phyloP scores from a whole-genome alignment of 2,797 vertebrate genomes.

The Syngnathus acus region DNA sequence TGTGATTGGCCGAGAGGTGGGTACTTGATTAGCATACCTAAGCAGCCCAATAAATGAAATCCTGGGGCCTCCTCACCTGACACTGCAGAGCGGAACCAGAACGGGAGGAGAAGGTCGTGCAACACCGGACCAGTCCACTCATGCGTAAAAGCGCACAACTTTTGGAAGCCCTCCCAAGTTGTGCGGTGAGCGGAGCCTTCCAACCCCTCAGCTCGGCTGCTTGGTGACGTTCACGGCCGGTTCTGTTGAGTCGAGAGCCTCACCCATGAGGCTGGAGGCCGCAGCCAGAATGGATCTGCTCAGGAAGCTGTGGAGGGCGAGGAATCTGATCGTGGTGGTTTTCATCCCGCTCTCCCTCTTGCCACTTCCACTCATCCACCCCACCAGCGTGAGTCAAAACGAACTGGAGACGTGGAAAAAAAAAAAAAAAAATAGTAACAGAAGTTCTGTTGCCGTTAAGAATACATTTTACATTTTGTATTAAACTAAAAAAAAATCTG shows the following conservation, averaged over 20 bases:
- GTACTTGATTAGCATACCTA: conserved; percentile 53
- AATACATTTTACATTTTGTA: too few relatives aligned
- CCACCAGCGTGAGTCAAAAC: conserved; percentile 84
- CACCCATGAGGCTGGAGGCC: conserved; percentile 69
- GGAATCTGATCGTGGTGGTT: conserved; percentile 84
- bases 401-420: background rate
- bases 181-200: background rate
- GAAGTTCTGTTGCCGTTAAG: background rate
- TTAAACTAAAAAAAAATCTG: too few relatives aligned
- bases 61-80: conserved; percentile 38
- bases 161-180: background rate
- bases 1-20: conserved; percentile 59
- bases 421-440: background rate
- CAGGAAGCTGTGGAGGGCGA: conserved; percentile 77
- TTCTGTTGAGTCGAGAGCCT: conserved; percentile 32
- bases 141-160: conserved; percentile 43
- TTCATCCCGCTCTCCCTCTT: conserved; percentile 86
- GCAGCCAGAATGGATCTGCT: conserved; percentile 78
- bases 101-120: background rate
- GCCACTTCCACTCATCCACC: conserved; percentile 84
- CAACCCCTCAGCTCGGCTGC: background rate
- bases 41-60: conserved; percentile 40
- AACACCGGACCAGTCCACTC: background rate
- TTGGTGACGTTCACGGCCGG: conserved; percentile 11
- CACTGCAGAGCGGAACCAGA: background rate